Evolutionary conservation across 2,797 vertebrate species (phyloP), one percentile per base, ranked within the genome.

Genomic region (Labeo calbasu): DNA sequence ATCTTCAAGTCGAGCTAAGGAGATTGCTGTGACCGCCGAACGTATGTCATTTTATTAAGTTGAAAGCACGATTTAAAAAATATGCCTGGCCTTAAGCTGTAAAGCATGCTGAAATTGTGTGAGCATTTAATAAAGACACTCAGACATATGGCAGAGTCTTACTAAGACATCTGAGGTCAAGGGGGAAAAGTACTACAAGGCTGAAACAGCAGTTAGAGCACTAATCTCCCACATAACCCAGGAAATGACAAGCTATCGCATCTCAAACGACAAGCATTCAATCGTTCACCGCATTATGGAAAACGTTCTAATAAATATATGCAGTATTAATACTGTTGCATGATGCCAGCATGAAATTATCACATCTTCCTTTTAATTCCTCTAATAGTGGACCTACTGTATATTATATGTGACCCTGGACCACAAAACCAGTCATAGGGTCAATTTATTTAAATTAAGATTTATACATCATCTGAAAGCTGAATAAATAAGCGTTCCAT

Each of bases 231-330:
- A 15, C 19, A 78, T 78, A 70, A 71, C 75, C 76, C 55, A 61
- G 69, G 66, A n/a, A 79, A 84, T 88, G 89, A 86, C 87, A 68
- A 84, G 85, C 48, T 65, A 86, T 90, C 89, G 23, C 65, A 68
- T 85, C 77, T 63, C 83, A 9, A n/a, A 79, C 3, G 19, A 75
- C 6, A n/a, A 57, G 21, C 15, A 63, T 70, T 70, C 68, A 23
- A 32, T 83, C 81, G 43, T 55, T 76, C 48, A 46, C 23, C 21
- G 66, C 43, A 51, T 71, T 50, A 63, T 71, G 28, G 43, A 68
- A 23, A 79, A 63, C 25, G 19, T 77, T 61, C 40, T 7, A 77
- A 40, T 50, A 77, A 69, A 68, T 59, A 15, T 53, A 53, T 32
- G 32, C 28, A 40, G 32, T 69, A 17, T 25, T 81, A 81, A 83